Percentiles rank a stretch among this genome's conserved stretches.
These are phyloP conservation scores for Hydrolagus colliei DNA, from an alignment of 2,797 vertebrate genomes.

Conservation along the genomic window DNA sequence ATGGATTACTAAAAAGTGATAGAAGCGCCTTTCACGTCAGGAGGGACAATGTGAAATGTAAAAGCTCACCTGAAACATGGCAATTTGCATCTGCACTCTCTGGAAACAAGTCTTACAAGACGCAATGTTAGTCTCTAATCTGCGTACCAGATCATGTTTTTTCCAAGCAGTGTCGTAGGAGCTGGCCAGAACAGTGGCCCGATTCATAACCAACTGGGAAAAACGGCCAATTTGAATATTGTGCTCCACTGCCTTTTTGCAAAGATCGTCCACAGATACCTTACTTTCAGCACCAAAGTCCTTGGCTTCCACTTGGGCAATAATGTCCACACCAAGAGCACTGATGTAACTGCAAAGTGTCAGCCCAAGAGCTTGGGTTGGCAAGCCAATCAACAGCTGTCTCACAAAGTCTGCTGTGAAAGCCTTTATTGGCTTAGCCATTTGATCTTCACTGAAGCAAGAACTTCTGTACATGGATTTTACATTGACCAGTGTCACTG, in stretches of 20 bases:
- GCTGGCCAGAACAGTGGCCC: slow-evolving; percentile 84
- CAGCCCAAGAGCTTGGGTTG: slow-evolving; percentile 83
- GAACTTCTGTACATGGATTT: slow-evolving; percentile 78
- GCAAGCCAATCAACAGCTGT: slow-evolving; percentile 88
- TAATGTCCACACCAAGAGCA: slow-evolving; percentile 80
- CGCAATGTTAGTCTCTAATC: slow-evolving; percentile 80
- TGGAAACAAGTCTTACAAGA: slow-evolving; percentile 87
- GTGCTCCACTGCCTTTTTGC: slow-evolving; percentile 89
- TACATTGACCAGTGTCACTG: slow-evolving; percentile 68
- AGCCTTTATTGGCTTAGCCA: slow-evolving; percentile 89
- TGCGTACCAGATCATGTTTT: slow-evolving; percentile 84
- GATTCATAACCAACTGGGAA: slow-evolving; percentile 84
- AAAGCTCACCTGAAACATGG: slow-evolving; percentile 85
- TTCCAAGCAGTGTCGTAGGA: slow-evolving; percentile 96
- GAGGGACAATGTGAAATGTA: neutral
- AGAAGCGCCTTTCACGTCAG: too few species aligned
- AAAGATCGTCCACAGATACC: slow-evolving; percentile 89
- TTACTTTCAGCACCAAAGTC: slow-evolving; percentile 93
- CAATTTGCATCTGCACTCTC: slow-evolving; percentile 83
- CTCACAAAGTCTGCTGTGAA: slow-evolving; percentile 94
- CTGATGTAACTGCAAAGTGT: slow-evolving; percentile 89
- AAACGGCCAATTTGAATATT: slow-evolving; percentile 77
- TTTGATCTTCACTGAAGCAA: slow-evolving; percentile 86
- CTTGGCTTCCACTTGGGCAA: slow-evolving; percentile 89
- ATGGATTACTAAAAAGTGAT: too few species aligned